Base-by-base conservation (phyloP, 2,797 vertebrate genomes). In the Halcyon smyrnensis region DNA sequence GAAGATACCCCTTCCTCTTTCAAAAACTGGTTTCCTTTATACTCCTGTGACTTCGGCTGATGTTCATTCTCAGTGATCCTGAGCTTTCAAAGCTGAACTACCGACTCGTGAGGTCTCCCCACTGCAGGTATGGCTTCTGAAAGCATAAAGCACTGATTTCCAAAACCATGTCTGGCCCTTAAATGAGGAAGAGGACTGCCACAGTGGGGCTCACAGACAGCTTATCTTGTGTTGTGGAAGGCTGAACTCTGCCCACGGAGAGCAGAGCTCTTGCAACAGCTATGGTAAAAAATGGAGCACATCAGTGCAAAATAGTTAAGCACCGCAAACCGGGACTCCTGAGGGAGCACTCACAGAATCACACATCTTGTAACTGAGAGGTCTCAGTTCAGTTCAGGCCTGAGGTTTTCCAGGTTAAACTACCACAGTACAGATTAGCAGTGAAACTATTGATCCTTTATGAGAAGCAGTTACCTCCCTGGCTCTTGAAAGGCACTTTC, bases 401-500 rank as follows among this genome's bases (percentile, higher is more conserved):
- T 80, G 86, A 90, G 68, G 91, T 95, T 93, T 87, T 77, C 53
- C 80, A 90, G 48, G 78, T 87, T 93, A 89, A 88, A 79, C 39
- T 87, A 75, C 73, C 39, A 90, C 36, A 71, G 62, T 59, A 84
- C 3, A 6, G 53, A 94, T 87, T 46, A 91, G 71, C 25, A 51
- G 63, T 67, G 41, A 81, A 77, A 78, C 16, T 67, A 76, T 73
- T 8, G 46, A 91, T 93, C 64, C 51, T 84, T 87, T 84, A 82
- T 23, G 36, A 75, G 63, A 74, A 83, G 27, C 45, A 30, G 68
- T 65, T 69, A 62, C 37, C 18, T 64, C 70, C 34, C 24, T 5
- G 2, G 25, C 10, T 90, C 63, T 62, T 80, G 37, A 56, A 85
- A 92, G 43, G 53, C 36, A 67, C 14, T 67, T 82, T 39, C 41